phyloP scores from a whole-genome alignment of 1,140 invertebrate species.

The Cyphomyrmex costatus region DNA sequence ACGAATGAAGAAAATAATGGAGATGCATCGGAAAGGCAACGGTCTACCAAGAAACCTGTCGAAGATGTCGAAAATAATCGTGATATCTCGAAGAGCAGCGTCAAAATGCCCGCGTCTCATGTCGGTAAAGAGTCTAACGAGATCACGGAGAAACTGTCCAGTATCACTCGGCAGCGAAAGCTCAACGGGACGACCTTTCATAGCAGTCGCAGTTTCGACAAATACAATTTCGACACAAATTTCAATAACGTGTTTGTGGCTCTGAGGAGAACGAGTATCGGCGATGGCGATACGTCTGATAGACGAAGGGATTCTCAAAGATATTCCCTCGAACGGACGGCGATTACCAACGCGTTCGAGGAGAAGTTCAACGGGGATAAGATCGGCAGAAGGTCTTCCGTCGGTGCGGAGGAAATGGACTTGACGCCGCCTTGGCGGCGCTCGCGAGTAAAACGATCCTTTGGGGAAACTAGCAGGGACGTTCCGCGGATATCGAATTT shows the following conservation, averaged over 20 bases:
- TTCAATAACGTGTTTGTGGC: slow-evolving; percentile 53
- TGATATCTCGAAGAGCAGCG: slow-evolving; percentile 36
- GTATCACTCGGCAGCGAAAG: slow-evolving; percentile 89
- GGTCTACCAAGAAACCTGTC: neutral
- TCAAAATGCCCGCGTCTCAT: neutral
- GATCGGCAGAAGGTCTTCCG: neutral
- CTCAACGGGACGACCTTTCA: slow-evolving; percentile 85
- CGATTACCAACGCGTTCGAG: neutral
- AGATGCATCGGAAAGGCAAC: neutral
- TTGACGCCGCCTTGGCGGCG: slow-evolving; percentile 83
- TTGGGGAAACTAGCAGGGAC: slow-evolving; percentile 84
- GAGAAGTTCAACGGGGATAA: neutral
- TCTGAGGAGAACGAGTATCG: slow-evolving; percentile 51
- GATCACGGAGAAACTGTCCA: slow-evolving; percentile 90
- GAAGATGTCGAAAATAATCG: neutral
- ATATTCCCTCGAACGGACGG: neutral
- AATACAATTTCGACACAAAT: slow-evolving; percentile 65
- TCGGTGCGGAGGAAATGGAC: slow-evolving; percentile 74
- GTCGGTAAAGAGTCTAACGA: slow-evolving; percentile 78
- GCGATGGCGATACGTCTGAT: neutral
- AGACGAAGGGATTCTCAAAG: neutral
- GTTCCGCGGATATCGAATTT: slow-evolving; percentile 84
- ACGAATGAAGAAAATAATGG: neutral
- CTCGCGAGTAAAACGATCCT: slow-evolving; percentile 80
- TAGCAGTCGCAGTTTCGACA: slow-evolving; percentile 83